Evolutionary conservation across 2,888 invertebrate genomes (phyloP), one percentile per base, ranked within the genome.

Genomic region (Orthosia incerta): DNA sequence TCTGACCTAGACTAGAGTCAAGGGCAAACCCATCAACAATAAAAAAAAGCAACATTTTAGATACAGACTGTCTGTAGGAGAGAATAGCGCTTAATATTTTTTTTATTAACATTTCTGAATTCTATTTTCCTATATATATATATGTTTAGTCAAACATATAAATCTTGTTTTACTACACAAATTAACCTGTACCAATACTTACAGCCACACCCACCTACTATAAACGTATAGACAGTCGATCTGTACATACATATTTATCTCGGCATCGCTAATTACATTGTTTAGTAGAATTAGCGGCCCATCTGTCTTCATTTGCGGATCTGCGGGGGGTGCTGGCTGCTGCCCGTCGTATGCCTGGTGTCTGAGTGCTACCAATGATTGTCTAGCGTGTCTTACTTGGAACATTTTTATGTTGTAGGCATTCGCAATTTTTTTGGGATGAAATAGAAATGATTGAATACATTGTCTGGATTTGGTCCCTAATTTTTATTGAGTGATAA

Each of bases 211-310:
- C 0, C 3, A 4, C 20, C n/a, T 56, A 65, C 62, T 55, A 57
- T 12, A 72, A 53, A 63, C 46, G 3, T 53, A 68, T n/a, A 65
- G 55, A 50, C 50, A 59, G 23, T 45, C 56, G 26, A 16, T 59
- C 20, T 51, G 64, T 72, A 73, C 57, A 81, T 73, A 83, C 71
- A 72, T 76, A 87, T 76, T 71, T 80, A 80, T 79, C 73, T 76
- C 62, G 57, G 76, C 63, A 72, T 79, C 80, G 66, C 83, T 91
- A 91, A 90, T 90, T 89, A 89, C 86, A 87, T 86, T 87, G 88
- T 88, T 89, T 85, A 80, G 85, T 74, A 80, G 83, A 86, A 89
- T 87, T 86, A 88, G 61, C 69, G 63, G 71, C 64, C 80, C 72
- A 88, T 88, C 88, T 85, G 65, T 88, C 88, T 88, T 88, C 88